A percentile compares a stretch with the other conserved stretches of the same genome.
Evolutionary conservation across 1,140 invertebrate species (phyloP).

Genomic region (Drosophila santomea): DNA sequence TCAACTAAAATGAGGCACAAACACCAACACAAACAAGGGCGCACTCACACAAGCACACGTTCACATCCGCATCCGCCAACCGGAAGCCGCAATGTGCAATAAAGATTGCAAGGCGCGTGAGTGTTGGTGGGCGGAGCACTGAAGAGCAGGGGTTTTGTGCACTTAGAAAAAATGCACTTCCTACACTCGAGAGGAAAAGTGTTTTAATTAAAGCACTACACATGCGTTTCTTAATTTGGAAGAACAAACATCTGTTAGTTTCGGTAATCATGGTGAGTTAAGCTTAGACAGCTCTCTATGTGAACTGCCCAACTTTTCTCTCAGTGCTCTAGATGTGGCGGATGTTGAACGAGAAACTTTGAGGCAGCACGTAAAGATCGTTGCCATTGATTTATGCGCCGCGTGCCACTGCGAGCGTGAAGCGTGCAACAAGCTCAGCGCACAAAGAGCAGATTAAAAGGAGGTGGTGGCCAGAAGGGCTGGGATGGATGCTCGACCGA

Average conservation of each 20-base stretch:
- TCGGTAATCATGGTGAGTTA: too few species aligned
- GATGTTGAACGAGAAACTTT: slow-evolving; percentile 45
- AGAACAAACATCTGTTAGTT: too few species aligned
- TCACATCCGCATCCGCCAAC: slow-evolving; percentile 29
- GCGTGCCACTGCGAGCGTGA: slow-evolving; percentile 69
- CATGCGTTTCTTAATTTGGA: too few species aligned
- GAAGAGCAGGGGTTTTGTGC: slow-evolving; percentile 1
- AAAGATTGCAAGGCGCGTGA: slow-evolving; percentile 69
- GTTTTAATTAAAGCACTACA: too few species aligned
- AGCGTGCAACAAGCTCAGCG: slow-evolving; percentile 73
- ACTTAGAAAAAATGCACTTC: slow-evolving; percentile 16
- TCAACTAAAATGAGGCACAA: slow-evolving; percentile 64
- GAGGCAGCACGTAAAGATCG: slow-evolving; percentile 76
- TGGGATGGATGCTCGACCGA: slow-evolving; percentile 7
- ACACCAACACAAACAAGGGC: slow-evolving; percentile 30
- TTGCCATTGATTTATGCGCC: slow-evolving; percentile 81
- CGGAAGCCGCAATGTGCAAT: slow-evolving; percentile 76
- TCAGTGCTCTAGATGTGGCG: slow-evolving; percentile 18
- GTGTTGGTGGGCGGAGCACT: slow-evolving; percentile 19
- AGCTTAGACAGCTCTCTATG: too few species aligned
- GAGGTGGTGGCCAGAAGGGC: slow-evolving; percentile 7
- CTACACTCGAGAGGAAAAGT: too few species aligned
- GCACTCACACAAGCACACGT: slow-evolving; percentile 28
- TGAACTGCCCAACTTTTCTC: background rate
- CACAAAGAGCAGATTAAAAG: slow-evolving; percentile 28